Evolutionary conservation across 2,888 invertebrate species (phyloP), one percentile per base, ranked within the genome.

Genomic region (Drosophila yooni): DNA sequence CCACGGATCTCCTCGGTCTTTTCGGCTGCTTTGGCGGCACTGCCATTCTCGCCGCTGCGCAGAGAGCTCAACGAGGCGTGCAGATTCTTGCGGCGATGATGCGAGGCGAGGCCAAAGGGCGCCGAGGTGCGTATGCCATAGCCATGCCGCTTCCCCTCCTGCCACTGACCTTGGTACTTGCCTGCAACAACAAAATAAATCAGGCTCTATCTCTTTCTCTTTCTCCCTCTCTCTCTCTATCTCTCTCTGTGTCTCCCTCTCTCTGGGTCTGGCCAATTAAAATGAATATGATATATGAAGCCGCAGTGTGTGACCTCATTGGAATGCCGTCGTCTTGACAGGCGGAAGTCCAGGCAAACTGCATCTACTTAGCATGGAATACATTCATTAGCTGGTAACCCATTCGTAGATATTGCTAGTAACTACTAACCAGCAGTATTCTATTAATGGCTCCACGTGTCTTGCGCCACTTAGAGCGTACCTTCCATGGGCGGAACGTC

Each of bases 101-200:
- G 98, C 75, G 99, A 98, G 78, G 99, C 99, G 93, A 98, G 95
- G 71, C 99, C 99, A 94, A 99, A 99, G 57, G 99, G 98, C 43
- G 99, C 99, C 89, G 98, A 98, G 84, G 97, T 97, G 63, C 99
- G 95, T 67, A 99, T 98, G 63, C 99, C 99, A 94, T 99, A 99
- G n/a, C 99, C 99, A 93, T 99, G 99, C 65, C 99, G 96, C 96
- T 99, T 97, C 50, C 99, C 99, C 66, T 99, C 96, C 94, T 98
- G 95, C 99, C 99, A 99, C 95, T 99, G 99, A 76, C 99, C 99
- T 94, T 99, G 98, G 94, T 97, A 98, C 82, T 97, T 98, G 88
- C 98, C 98, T 98, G 94, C 27, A 79, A 81, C 43, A 58, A 54
- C 11, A 54, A 50, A 64, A 52, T 31, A 38, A n/a, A 29, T 29